These are phyloP conservation scores for Alligator sinensis DNA, from an alignment of 2,113 vertebrate species.

Conservation along the genomic window DNA sequence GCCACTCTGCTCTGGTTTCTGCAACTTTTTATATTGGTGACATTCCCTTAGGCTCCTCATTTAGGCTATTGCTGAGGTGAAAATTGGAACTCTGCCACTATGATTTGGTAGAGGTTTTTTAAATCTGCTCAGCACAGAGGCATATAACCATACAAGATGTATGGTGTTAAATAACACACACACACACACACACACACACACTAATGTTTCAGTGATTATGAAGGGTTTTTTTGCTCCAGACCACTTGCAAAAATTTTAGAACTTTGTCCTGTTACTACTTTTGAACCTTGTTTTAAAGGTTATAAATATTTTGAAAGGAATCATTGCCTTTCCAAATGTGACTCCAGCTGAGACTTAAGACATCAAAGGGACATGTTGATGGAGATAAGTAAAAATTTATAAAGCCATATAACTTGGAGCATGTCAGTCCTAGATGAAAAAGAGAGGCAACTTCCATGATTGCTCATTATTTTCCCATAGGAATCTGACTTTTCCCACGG, in stretches of 20 bases:
- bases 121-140: background rate
- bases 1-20: no score
- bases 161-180: background rate
- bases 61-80: background rate
- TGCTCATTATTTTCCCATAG: constrained; percentile 26
- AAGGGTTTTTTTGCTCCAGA: background rate
- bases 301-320: constrained; percentile 66
- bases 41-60: background rate
- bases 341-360: constrained; percentile 54
- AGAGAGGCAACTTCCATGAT: constrained; percentile 32
- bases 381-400: constrained; percentile 45
- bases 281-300: constrained; percentile 64
- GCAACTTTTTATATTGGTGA: no score
- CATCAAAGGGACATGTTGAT: constrained; percentile 33
- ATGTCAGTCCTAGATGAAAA: constrained; percentile 46
- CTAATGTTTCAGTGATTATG: no score
- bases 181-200: background rate
- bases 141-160: background rate
- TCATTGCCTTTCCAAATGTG: constrained; percentile 31
- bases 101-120: background rate
- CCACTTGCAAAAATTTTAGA: background rate
- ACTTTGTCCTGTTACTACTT: constrained; percentile 26
- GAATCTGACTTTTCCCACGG: background rate
- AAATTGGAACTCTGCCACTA: background rate
- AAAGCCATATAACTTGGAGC: constrained; percentile 23